These are phyloP conservation scores for Microplitis deprimator DNA, from an alignment of 2,888 invertebrate genomes.

Conservation along the genomic window DNA sequence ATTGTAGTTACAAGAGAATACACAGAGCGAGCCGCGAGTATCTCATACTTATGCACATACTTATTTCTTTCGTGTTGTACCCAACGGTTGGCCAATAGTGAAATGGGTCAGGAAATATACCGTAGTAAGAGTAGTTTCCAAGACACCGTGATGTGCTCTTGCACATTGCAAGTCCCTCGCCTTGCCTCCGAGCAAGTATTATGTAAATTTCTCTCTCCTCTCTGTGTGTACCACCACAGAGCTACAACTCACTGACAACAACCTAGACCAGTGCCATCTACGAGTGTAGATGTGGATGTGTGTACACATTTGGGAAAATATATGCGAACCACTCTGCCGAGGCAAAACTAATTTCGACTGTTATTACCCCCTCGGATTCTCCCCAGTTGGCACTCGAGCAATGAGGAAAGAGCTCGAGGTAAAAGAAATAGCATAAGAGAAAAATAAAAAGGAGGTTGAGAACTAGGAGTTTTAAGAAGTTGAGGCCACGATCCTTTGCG, in stretches of 20 bases:
- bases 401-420: slow-evolving; percentile 14
- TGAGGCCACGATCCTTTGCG: not conserved
- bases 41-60: too few species aligned
- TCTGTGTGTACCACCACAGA: too few species aligned
- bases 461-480: too few species aligned
- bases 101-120: slow-evolving; percentile 65
- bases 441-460: not conserved
- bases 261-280: too few species aligned
- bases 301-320: not conserved
- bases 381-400: slow-evolving; percentile 23
- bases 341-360: slow-evolving; percentile 50
- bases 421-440: slow-evolving; percentile 31
- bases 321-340: slow-evolving; percentile 7
- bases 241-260: too few species aligned
- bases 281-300: too few species aligned
- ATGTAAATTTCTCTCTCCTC: slow-evolving; percentile 42
- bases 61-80: slow-evolving; percentile 16
- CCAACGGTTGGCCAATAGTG: slow-evolving; percentile 53
- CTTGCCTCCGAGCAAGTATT: slow-evolving; percentile 34
- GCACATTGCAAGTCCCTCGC: not conserved
- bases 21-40: too few species aligned
- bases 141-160: slow-evolving; percentile 37
- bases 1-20: too few species aligned
- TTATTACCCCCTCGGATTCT: slow-evolving; percentile 38
- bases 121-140: slow-evolving; percentile 33